Percentiles rank a stretch among this genome's conserved stretches.
Evolutionary conservation across 2,797 vertebrate genomes (phyloP).

Genomic region (Urocyon cinereoargenteus): DNA sequence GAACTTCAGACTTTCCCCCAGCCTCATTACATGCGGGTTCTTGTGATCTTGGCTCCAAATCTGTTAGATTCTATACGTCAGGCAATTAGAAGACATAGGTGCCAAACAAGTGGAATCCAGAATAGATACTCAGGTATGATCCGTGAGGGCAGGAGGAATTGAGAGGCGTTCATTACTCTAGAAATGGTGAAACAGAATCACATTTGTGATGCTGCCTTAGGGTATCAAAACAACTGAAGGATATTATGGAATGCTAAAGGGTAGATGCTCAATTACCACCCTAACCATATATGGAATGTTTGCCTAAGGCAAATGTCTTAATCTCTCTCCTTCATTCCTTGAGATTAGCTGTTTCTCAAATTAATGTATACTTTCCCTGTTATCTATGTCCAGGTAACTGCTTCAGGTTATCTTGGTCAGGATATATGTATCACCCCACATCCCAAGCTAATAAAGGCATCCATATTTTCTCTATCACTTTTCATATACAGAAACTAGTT

Average conservation of each 20-base stretch:
- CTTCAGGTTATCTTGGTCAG: background rate
- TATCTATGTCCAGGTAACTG: background rate
- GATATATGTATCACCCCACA: background rate
- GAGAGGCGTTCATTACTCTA: background rate
- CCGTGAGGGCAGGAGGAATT: background rate
- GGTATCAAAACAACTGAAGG: background rate
- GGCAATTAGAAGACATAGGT: background rate
- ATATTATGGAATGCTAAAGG: background rate
- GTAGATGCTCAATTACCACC: background rate
- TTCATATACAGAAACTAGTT: background rate
- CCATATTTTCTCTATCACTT: background rate
- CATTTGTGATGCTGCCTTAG: background rate
- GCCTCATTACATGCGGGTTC: background rate
- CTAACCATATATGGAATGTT: background rate
- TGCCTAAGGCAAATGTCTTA: background rate
- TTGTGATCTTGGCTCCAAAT: background rate
- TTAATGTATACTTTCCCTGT: background rate
- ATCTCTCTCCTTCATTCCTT: background rate
- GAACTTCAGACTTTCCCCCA: background rate
- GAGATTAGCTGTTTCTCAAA: background rate
- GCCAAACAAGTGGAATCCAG: background rate
- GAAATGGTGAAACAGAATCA: background rate
- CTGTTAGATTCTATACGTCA: background rate
- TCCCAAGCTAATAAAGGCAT: slow-evolving; percentile 5
- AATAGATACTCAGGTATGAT: background rate